Evolutionary conservation across 2,797 vertebrate species (phyloP), one percentile per base, ranked within the genome.

Genomic region (Myiotriccus ornatus): DNA sequence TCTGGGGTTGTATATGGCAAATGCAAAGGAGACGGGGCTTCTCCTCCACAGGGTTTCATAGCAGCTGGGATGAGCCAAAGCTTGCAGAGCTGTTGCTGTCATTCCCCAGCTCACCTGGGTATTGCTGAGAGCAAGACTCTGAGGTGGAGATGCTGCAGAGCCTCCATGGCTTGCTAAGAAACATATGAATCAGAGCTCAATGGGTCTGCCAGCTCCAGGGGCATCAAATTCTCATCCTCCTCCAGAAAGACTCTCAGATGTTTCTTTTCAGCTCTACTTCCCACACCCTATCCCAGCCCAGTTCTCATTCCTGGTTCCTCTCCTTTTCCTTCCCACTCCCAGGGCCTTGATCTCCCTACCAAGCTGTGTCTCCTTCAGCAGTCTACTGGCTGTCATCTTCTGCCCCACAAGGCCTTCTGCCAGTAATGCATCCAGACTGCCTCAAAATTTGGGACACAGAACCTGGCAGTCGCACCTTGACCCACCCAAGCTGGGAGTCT

Each of bases 321-420:
- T 93, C 56, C 37, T 92, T 85, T 89, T 69, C 63, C 59, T 95
- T 84, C 65, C 67, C 76, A 68, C 81, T 95, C 73, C 73, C 63
- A 76, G 67, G 55, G 9, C 91, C 91, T 95, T 94, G 82, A 94
- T 96, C 87, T 95, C 77, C 35, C 41, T 89, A 93, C 94, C 93
- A 88, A 88, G 68, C 41, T 1, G 0, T 17, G 85, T 90, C 32
- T 86, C 32, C 39, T 89, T 32, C 43, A 79, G 28, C 32, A 67
- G 39, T 60, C 56, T 86, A 70, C 76, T 74, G 75, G 20, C 44
- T 87, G 80, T 89, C 69, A 25, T 81, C 17, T 47, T 43, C 85
- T 87, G 55, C 57, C 60, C 41, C 49, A 73, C 63, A 47, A 3
- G 0, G 84, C 68, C 59, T 73, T 64, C 69, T 82, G 41, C 73